phyloP scores from a whole-genome alignment of 2,888 invertebrate genomes.

The Polylopha cassiicola region DNA sequence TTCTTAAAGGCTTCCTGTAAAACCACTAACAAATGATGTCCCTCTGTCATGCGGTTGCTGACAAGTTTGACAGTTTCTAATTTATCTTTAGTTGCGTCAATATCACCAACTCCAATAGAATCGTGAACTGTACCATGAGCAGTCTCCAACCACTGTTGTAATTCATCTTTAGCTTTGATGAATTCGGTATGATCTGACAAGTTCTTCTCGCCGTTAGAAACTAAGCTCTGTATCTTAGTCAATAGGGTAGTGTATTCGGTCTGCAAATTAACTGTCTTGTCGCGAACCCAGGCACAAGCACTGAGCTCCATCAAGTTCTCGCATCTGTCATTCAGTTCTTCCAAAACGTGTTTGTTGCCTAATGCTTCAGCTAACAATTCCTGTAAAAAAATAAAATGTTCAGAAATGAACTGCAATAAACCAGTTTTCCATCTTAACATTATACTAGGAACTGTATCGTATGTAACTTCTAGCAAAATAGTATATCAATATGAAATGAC shows the following conservation, averaged over 20 bases:
- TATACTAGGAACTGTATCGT: too few species aligned
- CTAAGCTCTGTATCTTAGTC: conserved; percentile 87
- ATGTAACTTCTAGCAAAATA: too few species aligned
- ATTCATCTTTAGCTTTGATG: conserved; percentile 88
- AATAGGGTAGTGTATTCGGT: conserved; percentile 87
- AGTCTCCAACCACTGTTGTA: conserved; percentile 89
- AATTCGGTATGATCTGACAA: conserved; percentile 94
- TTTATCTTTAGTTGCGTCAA: conserved; percentile 86
- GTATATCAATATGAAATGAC: too few species aligned
- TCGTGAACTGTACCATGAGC: conserved; percentile 89
- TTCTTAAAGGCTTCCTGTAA: conserved; percentile 91
- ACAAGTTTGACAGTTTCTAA: conserved; percentile 87
- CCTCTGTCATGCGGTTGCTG: conserved; percentile 85
- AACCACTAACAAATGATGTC: conserved; percentile 89
- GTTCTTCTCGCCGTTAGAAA: conserved; percentile 92
- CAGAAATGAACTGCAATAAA: neutral
- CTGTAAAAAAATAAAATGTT: conserved; percentile 48
- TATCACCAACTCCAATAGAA: conserved; percentile 88
- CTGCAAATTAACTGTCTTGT: conserved; percentile 90
- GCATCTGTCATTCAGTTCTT: conserved; percentile 91
- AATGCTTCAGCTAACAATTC: conserved; percentile 85
- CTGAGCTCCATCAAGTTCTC: conserved; percentile 91
- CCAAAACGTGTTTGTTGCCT: conserved; percentile 85
- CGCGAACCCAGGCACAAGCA: conserved; percentile 89
- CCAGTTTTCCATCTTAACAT: neutral